Base-by-base conservation (phyloP, 1,140 invertebrate species). In the Platorchestia sp. region DNA sequence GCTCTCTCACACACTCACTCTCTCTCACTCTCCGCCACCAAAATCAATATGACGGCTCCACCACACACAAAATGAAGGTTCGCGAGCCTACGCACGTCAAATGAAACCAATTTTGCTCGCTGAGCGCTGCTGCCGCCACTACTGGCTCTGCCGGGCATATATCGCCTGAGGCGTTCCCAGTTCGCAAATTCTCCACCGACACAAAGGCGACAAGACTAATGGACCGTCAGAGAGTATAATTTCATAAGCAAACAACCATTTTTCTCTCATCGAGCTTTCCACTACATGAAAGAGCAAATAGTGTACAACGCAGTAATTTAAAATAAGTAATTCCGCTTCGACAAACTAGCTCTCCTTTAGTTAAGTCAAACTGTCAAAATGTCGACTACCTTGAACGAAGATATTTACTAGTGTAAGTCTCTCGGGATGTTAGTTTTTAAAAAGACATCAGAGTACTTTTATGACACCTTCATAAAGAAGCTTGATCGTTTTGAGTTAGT, bases 1-100 rank as follows among this genome's bases (percentile, higher is more conserved):
- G 43, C 91, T 93, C 43, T 40, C 43, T n/a, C 43, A 27, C 91
- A 44, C 27, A 75, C 91, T 93, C 91, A 19, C 91, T 22, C 91
- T 93, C 91, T 75, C 89, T 91, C 91, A 45, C 91, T 44, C 91
- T 93, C 91, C 44, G 41, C 43, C 91, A 44, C 43, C 91, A 44
- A 93, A 93, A 93, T 93, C 91, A 93, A 93, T 93, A 93, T 93
- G 91, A 93, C 91, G 43, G 91, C 91, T 93, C 91, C 91, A 45
- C 91, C 91, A 45, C 91, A 93, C 91, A 93, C 91, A 93, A 93
- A 93, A 93, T 93, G 91, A 93, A 93, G 91, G 91, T 93, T 93
- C 91, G 91, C 91, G 43, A 93, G 91, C 91, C 91, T 93, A 93
- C 91, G 91, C 91, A 45, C 91, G 45, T 93, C 91, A 93, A 93